phyloP scores from a whole-genome alignment of 2,113 vertebrate genomes.

The Sinosuthora webbiana region DNA sequence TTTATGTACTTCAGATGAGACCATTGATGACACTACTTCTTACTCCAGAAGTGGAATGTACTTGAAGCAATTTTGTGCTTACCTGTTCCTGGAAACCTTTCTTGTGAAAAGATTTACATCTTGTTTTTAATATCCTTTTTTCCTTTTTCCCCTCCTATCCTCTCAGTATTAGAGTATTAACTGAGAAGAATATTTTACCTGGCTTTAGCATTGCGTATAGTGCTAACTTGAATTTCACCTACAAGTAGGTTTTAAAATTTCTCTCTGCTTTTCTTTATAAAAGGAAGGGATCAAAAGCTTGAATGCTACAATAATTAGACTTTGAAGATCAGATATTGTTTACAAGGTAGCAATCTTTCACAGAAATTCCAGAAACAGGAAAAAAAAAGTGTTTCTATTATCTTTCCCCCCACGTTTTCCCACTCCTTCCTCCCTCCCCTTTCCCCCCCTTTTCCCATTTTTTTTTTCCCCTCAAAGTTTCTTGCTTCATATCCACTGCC shows the following conservation, averaged over 20 bases:
- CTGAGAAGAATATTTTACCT: neutral
- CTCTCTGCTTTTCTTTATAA: neutral
- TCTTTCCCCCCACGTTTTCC: no score
- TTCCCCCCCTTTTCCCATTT: no score
- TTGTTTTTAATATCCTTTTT: neutral
- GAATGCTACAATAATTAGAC: neutral
- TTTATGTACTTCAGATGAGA: neutral
- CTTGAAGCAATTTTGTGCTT: neutral
- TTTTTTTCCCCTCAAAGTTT: neutral
- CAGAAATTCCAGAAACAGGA: neutral
- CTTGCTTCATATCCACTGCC: neutral
- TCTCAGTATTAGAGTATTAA: neutral
- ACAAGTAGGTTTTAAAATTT: neutral
- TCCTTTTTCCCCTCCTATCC: rapidly evolving
- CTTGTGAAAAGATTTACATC: neutral
- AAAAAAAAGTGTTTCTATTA: neutral
- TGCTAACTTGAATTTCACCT: neutral
- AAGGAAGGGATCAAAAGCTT: neutral
- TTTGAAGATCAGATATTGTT: neutral
- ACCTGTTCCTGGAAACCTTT: neutral
- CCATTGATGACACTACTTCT: neutral
- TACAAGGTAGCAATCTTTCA: neutral
- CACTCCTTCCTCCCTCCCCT: no score
- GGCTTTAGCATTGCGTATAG: neutral
- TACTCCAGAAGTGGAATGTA: neutral